Base-by-base conservation (phyloP, 2,888 invertebrate species). In the Chaetoderma sp. region DNA sequence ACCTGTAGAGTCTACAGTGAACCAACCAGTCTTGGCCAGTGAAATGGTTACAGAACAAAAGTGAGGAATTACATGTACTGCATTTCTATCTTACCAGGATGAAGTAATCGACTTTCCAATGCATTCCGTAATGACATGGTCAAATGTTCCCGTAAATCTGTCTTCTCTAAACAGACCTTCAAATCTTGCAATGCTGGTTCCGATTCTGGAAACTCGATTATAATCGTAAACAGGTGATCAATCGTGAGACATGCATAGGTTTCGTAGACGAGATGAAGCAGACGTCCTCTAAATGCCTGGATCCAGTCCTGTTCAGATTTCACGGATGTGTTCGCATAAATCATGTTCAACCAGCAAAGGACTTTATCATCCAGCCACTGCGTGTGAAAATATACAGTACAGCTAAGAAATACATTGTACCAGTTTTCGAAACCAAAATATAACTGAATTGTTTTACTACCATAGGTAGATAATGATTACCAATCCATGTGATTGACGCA, bases 161-260 rank as follows among this genome's bases (percentile, higher is more conserved):
- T 95, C 85, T 94, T 93, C 75, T 93, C 92, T 77, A 98, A 89
- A 82, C 96, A 96, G 28, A 91, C 86, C 78, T 93, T 91, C 28
- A 98, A 89, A 85, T 98, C 98, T 86, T 94, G 93, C 39, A 98
- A 90, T 1, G 96, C 95, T 21, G 96, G 94, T 79, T 94, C 92
- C 0, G 97, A 97, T 77, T 98, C 97, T 0, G 98, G 98, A 88
- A 93, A 98, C 86, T 97, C 97, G 75, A 98, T 96, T 61, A 98
- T 95, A 65, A 98, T 97, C 81, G 94, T 95, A 84, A 98, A 98
- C 58, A 98, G 90, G 84, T 98, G 95, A 75, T 94, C 93, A 71
- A 96, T 96, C 59, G 96, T 90, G 57, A 93, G 90, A 84, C 91
- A 92, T 6, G 95, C 95, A 80, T 95, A 97, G 32, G 93, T 93